Evolutionary conservation across 2,888 invertebrate species (phyloP).

Genomic region (Iphiclides podalirius): DNA sequence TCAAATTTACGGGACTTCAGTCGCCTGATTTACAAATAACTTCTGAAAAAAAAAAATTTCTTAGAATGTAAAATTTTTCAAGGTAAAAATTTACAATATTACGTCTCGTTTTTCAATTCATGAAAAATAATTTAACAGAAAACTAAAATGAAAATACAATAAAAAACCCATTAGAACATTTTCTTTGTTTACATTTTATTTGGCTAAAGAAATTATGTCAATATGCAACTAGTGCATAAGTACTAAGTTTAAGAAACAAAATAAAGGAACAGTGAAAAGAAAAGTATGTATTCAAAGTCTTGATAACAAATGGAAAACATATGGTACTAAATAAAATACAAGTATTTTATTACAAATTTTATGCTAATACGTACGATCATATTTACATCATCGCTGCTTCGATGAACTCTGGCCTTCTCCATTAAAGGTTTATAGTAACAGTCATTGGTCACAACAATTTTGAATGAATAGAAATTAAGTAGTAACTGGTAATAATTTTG

Average conservation of each 20-base stretch:
- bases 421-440: conserved; percentile 35
- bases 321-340: conserved; percentile 1
- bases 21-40: conserved; percentile 29
- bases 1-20: conserved; percentile 42
- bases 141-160: too few relatives aligned
- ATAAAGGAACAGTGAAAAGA: too few relatives aligned
- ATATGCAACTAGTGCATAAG: too few relatives aligned
- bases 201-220: too few relatives aligned
- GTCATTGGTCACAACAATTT: conserved; percentile 10
- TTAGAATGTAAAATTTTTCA: too few relatives aligned
- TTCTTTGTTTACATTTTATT: conserved; percentile 5
- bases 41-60: conserved; percentile 17
- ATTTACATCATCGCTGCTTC: conserved; percentile 62
- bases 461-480: neutral
- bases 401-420: conserved; percentile 56
- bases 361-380: conserved; percentile 51
- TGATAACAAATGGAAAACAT: too few relatives aligned
- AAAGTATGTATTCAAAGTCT: too few relatives aligned
- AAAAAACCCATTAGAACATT: too few relatives aligned
- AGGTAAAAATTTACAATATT: too few relatives aligned
- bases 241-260: too few relatives aligned
- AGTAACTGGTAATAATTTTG: conserved; percentile 4
- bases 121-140: too few relatives aligned
- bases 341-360: neutral
- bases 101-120: too few relatives aligned